Evolutionary conservation across 92 coral and sea anemone species (phyloP).

Genomic region (Porites evermanni): DNA sequence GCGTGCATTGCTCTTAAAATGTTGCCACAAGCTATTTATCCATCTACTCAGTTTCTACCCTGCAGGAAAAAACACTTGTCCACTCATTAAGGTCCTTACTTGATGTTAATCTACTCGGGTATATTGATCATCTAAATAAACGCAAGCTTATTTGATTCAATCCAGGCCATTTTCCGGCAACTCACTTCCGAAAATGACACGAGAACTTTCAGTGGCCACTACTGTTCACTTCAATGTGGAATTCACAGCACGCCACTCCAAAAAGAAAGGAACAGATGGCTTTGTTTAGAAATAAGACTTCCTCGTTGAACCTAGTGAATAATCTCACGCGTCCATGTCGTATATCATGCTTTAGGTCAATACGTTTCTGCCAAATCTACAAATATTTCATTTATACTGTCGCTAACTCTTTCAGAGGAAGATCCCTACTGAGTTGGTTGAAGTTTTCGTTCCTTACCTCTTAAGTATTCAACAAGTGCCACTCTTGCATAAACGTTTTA

Average conservation of each 20-base stretch:
- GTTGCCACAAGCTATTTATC: neutral
- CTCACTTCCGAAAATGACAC: conserved; percentile 9
- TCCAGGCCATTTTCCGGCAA: neutral
- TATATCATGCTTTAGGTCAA: neutral
- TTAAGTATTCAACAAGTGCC: neutral
- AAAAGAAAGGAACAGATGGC: neutral
- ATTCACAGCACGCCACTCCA: neutral
- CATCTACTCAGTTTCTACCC: neutral
- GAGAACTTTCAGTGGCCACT: neutral
- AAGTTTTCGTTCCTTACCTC: neutral
- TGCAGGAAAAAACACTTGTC: neutral
- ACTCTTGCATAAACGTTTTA: neutral
- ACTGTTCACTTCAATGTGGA: neutral
- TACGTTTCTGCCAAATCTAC: neutral
- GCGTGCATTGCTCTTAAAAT: neutral
- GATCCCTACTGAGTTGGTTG: too few relatives aligned
- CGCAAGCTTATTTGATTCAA: conserved; percentile 16
- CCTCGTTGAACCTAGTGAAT: neutral
- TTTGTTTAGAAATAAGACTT: neutral
- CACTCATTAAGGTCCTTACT: conserved; percentile 13
- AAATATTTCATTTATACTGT: too few relatives aligned
- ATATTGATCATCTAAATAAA: conserved; percentile 2
- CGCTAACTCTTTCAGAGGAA: too few relatives aligned
- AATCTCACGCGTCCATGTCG: neutral
- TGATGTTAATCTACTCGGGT: conserved; percentile 3